These are phyloP conservation scores for Scalopus aquaticus DNA, from an alignment of 2,113 vertebrate genomes.

Conservation along the genomic window DNA sequence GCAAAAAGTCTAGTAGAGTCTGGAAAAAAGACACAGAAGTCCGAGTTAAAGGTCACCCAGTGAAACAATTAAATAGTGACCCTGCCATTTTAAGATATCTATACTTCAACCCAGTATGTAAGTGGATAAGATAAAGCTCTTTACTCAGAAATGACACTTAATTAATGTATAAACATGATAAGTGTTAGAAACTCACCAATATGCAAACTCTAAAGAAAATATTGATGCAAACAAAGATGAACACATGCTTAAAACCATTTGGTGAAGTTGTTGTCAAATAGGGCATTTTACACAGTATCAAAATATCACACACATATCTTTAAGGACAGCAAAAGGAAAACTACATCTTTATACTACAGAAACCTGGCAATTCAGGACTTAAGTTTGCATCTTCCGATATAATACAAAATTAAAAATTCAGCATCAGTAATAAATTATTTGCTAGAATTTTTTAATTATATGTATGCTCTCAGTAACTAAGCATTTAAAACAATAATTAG, in stretches of 20 bases:
- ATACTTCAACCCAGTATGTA: background rate
- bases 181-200: background rate
- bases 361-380: background rate
- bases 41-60: background rate
- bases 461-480: background rate
- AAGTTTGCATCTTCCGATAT: background rate
- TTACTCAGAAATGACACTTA: conserved; percentile 21
- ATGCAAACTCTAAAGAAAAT: background rate
- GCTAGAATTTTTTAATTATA: background rate
- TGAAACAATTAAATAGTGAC: too few species aligned
- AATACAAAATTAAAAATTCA: background rate
- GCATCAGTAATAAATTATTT: background rate
- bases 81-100: too few species aligned
- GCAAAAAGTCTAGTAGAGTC: background rate
- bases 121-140: background rate
- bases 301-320: background rate
- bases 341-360: background rate
- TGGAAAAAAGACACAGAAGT: background rate
- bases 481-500: background rate
- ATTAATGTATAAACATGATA: background rate
- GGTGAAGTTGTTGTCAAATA: background rate
- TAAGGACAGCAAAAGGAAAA: background rate
- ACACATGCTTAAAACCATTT: background rate
- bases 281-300: background rate
- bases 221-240: background rate